A percentile compares a stretch with the other conserved stretches of the same genome.
These are phyloP conservation scores for Perizoma affinitatum DNA, from an alignment of 2,888 invertebrate genomes.

Conservation along the genomic window DNA sequence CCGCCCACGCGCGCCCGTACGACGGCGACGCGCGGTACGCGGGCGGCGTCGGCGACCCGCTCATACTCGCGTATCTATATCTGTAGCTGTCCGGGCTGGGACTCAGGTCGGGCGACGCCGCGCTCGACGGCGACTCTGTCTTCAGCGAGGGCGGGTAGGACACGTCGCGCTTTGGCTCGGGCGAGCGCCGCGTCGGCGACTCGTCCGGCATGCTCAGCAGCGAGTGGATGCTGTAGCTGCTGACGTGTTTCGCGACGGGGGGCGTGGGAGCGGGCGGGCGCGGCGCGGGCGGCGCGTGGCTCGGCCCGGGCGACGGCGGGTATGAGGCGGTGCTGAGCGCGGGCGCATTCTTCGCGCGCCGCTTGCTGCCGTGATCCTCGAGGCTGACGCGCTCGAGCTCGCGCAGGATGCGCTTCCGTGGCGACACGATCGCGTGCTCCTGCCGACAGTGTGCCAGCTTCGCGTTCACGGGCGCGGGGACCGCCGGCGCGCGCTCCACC, in stretches of 20 bases:
- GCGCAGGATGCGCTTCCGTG: conserved; percentile 91
- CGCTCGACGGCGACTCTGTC: conserved; percentile 72
- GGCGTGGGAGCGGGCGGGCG: conserved; percentile 52
- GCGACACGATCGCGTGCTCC: conserved; percentile 88
- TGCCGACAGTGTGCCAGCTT: conserved; percentile 75
- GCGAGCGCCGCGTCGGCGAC: conserved; percentile 64
- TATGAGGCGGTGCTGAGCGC: conserved; percentile 70
- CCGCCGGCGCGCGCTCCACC: conserved; percentile 66
- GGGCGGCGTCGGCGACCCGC: conserved; percentile 65
- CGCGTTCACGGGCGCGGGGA: conserved; percentile 71
- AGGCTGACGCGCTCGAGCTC: conserved; percentile 91
- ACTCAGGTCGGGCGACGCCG: conserved; percentile 72
- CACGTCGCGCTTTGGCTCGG: conserved; percentile 71
- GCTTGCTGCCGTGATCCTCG: conserved; percentile 87
- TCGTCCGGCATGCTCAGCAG: conserved; percentile 88
- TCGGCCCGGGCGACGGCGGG: conserved; percentile 55
- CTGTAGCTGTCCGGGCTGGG: conserved; percentile 74
- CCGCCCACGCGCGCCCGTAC: conserved; percentile 50
- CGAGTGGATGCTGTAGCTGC: conserved; percentile 94
- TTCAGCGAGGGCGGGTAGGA: conserved; percentile 65
- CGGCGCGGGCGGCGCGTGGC: conserved; percentile 51
- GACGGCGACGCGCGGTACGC: conserved; percentile 63
- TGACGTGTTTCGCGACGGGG: conserved; percentile 75
- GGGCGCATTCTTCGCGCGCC: conserved; percentile 80
- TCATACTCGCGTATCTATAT: conserved; percentile 65